Evolutionary conservation across 2,888 invertebrate genomes (phyloP), one percentile per base, ranked within the genome.

Genomic region (Orthosia incerta): DNA sequence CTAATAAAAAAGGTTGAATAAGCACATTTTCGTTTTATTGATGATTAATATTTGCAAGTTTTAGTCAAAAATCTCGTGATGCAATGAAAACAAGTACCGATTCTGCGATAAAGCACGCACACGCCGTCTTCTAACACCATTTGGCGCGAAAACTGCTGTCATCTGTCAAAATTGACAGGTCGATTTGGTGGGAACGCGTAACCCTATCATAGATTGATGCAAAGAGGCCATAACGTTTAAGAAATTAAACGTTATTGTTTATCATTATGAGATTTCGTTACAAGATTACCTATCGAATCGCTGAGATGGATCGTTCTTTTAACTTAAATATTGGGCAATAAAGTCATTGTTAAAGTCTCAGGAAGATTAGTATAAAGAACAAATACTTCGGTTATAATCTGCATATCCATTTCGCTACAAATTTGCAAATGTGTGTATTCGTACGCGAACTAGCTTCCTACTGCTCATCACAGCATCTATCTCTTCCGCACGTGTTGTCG

Each of bases 111-210:
- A 59, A 67, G 88, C 93, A 93, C 92, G 93, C 76, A 56, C 48
- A 80, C 89, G 90, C 94, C 94, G 94, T 94, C 89, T 92, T 92
- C 82, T 80, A 70, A 88, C 84, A 90, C 87, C 91, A 92, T 91
- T 94, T 94, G 89, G 86, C 93, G 92, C 91, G 88, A 80, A 92
- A 94, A 93, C 89, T 79, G 88, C 89, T 90, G 88, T 88, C 90
- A 91, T 93, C 86, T 89, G 91, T 93, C 92, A 91, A 83, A 74
- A 78, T 53, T 89, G 89, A 89, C 90, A 88, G 88, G 77, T 89
- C 85, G 87, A 87, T 89, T 88, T 87, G 85, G 87, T 86, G 87
- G 85, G 62, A 83, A 76, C 74, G n/a, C 81, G 60, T 84, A 91
- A 90, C 91, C 90, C 90, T 85, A 86, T 86, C 88, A 80, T 83